phyloP scores from a whole-genome alignment of 2,797 vertebrate species.

The Poecilia picta region DNA sequence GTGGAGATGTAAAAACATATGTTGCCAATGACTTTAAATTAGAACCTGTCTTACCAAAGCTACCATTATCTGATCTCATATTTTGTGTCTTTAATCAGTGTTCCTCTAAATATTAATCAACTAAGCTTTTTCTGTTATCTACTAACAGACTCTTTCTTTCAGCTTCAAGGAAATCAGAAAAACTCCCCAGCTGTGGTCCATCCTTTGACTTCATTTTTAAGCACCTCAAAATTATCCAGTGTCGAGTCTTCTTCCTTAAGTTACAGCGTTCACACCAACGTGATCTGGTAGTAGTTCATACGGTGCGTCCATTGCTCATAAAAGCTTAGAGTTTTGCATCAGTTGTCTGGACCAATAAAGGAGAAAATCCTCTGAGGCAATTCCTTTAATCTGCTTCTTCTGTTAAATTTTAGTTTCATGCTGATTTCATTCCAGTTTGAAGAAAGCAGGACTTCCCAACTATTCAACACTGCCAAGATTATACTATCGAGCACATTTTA shows the following conservation, averaged over 20 bases:
- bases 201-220: background rate
- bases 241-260: background rate
- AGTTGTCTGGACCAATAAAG: background rate
- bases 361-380: background rate
- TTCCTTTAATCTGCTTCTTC: background rate
- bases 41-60: background rate
- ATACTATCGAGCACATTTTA: background rate
- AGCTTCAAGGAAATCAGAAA: background rate
- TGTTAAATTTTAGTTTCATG: background rate
- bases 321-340: background rate
- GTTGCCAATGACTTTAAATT: background rate
- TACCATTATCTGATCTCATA: background rate
- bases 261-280: background rate
- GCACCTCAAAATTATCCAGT: background rate
- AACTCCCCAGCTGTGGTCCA: background rate
- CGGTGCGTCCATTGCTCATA: background rate
- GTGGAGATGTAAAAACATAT: background rate
- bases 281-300: background rate
- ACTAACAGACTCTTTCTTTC: background rate
- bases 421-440: background rate
- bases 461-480: background rate
- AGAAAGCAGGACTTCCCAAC: background rate
- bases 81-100: too few relatives aligned
- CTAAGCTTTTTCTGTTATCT: background rate
- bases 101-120: too few relatives aligned